These are phyloP conservation scores for Xenopus tropicalis DNA, from an alignment of 2,113 vertebrate species.

Conservation along the genomic window UCB_Xtro_10.0 CM004445.2:60544001-60544500, in stretches of 20 bases:
- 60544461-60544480: no score
- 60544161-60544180: conserved; percentile 3
- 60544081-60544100: not conserved
- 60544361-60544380: no score
- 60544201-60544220: not conserved
- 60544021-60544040: conserved; percentile 6
- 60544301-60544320: not conserved
- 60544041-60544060: conserved; percentile 12
- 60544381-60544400: no score
- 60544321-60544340: no score
- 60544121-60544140: not conserved
- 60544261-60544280: not conserved
- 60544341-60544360: no score
- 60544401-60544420: no score
- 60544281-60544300: not conserved
- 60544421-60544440: no score
- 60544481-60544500: no score
- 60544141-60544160: not conserved
- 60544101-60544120: not conserved
- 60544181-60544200: not conserved
- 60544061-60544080: conserved; percentile 11
- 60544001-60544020: not conserved
- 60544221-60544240: not conserved
- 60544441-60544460: no score
- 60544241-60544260: not conserved